Conservation (phyloP, 2,888 invertebrate genomes). For the Plusia festucae region DNA sequence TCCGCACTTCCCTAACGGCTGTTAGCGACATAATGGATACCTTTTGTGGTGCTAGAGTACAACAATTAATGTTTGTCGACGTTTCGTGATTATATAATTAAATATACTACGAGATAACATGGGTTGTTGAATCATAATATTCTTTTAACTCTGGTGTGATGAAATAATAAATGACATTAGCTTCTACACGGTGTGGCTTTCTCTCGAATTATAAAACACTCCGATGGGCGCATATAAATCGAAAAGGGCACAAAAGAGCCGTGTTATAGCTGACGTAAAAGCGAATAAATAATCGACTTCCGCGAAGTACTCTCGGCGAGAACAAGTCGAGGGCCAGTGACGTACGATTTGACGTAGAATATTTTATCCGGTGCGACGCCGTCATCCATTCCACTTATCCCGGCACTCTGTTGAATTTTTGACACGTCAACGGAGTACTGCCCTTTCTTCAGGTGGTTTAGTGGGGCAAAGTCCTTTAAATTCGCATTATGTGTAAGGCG, state of each 20-base stretch:
- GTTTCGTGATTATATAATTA: conserved; percentile 2
- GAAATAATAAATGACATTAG: conserved; percentile 61
- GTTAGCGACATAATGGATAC: conserved; percentile 70
- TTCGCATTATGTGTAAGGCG: conserved; percentile 74
- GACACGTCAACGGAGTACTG: conserved; percentile 82
- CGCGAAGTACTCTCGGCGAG: conserved; percentile 84
- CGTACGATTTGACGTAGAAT: conserved; percentile 88
- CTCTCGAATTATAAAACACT: conserved; percentile 66
- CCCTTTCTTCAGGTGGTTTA: conserved; percentile 85
- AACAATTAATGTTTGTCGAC: neutral
- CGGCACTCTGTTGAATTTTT: conserved; percentile 87
- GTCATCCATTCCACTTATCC: conserved; percentile 89
- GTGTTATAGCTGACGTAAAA: conserved; percentile 81
- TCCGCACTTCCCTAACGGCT: conserved; percentile 67
- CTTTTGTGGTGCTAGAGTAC: conserved; percentile 60
- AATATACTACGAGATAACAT: neutral
- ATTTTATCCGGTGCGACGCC: conserved; percentile 84
- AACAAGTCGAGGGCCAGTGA: conserved; percentile 86
- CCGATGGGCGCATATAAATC: conserved; percentile 77
- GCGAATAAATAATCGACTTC: conserved; percentile 88
- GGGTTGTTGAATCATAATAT: neutral
- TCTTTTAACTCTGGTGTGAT: conserved; percentile 17
- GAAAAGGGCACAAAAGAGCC: conserved; percentile 80
- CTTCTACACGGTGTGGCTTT: conserved; percentile 49
- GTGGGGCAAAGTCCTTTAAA: conserved; percentile 82